A percentile compares a stretch with the other conserved stretches of the same genome.
These are phyloP conservation scores for Lamproptera curius DNA, from an alignment of 2,888 invertebrate species.

Conservation along the genomic window DNA sequence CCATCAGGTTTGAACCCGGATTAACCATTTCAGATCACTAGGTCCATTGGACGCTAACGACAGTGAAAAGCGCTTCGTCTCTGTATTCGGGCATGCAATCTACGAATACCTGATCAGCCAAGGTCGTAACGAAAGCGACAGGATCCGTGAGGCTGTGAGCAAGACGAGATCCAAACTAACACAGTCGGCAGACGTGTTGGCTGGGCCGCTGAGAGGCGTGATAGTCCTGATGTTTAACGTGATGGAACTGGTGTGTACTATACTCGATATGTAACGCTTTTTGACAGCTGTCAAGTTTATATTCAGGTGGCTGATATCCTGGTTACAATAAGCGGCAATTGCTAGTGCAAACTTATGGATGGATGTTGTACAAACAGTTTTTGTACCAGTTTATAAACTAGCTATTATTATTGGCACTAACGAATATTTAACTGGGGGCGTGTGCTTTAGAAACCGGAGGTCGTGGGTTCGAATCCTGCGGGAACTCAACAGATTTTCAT, in stretches of 20 bases:
- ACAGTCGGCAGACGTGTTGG: conserved; percentile 4
- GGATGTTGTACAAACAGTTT: too few species aligned
- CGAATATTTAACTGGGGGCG: too few species aligned
- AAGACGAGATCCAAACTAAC: not conserved
- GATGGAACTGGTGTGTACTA: conserved; percentile 8
- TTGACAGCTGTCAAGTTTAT: too few species aligned
- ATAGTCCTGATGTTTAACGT: conserved; percentile 1
- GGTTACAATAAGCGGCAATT: too few species aligned
- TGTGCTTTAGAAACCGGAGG: too few species aligned
- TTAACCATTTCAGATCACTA: conserved; percentile 8
- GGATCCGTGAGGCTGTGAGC: not conserved
- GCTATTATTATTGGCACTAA: too few species aligned
- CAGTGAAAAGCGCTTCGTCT: conserved; percentile 9
- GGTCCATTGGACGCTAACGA: conserved; percentile 5
- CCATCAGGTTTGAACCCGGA: too few species aligned
- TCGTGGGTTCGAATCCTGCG: too few species aligned
- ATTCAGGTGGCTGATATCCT: too few species aligned
- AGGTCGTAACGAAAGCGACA: not conserved
- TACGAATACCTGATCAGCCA: conserved; percentile 3
- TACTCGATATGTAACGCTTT: not conserved
- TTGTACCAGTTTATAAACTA: too few species aligned
- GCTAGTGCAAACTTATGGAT: too few species aligned
- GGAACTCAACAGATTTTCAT: too few species aligned
- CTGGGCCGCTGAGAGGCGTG: not conserved
- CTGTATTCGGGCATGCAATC: conserved; percentile 3